Base-by-base conservation (phyloP, 35 echinoderm and acorn worm species). In the Anneissia japonica region DNA sequence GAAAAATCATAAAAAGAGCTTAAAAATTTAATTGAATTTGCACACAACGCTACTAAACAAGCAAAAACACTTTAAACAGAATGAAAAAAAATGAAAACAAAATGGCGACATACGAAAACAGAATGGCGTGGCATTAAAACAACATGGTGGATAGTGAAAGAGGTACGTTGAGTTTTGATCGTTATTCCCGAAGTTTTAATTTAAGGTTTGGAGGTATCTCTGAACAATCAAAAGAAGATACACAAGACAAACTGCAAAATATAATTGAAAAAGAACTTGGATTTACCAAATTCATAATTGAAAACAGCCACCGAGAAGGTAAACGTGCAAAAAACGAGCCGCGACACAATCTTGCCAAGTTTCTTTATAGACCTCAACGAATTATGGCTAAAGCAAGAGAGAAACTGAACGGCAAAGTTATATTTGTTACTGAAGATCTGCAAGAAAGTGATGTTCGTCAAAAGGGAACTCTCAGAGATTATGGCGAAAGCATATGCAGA, bases 391-490 rank as follows among this genome's bases (percentile, higher is more conserved):
- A 77, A 26, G 40, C 36, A 35, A 7, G 85, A 2, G 9, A 31
- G 6, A 35, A 21, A 7, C 85, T 87, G 40, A 40, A 74, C 37
- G 29, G 37, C 35, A 79, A 39, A 33, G 21, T 5, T 31, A 40
- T 87, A 39, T 87, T 79, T 79, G 85, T 79, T 32, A 87, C 74
- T 77, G 85, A 87, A 79, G 74, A 87, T 56, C 37, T 87, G 36
- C 76, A 74, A 46, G 35, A 43, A 45, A 75, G 76, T 74, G 85
- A 87, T 36, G 40, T 79, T 28, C 33, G 55, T 26, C 46, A 31
- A 34, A 87, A 64, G 31, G n/a, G 32, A n/a, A 34, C 46, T 87
- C 14, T 32, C 37, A 46, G 73, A 74, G 31, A 35, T 46, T 10
- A 80, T 87, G 86, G 76, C 29, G 4, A 73, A 43, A 28, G 86